Conservation (phyloP, 2,797 vertebrate species). For the Rhinogobio ventralis region DNA sequence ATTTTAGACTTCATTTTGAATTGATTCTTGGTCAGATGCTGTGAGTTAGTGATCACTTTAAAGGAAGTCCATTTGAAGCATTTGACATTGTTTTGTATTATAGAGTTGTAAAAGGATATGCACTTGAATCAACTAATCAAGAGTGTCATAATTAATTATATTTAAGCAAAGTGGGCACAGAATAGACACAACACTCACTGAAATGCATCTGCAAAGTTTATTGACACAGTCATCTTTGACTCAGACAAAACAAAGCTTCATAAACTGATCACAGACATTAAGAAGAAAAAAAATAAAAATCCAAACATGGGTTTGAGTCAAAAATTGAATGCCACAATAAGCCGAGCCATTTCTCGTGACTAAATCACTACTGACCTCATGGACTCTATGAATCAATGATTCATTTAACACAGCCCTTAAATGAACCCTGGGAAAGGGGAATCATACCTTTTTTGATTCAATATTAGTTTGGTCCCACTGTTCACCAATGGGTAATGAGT, state of each 20-base stretch:
- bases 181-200: slow-evolving; percentile 37
- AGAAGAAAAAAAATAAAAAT: slow-evolving; percentile 51
- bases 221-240: slow-evolving; percentile 77
- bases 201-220: slow-evolving; percentile 78
- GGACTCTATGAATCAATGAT: slow-evolving; percentile 42
- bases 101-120: not conserved
- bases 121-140: not conserved
- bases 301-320: slow-evolving; percentile 52
- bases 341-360: slow-evolving; percentile 52
- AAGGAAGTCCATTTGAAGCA: not conserved
- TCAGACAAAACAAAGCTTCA: slow-evolving; percentile 73
- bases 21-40: not conserved
- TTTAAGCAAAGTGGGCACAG: slow-evolving; percentile 3
- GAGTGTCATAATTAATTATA: not conserved
- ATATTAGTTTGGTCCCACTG: slow-evolving; percentile 50
- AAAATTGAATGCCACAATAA: slow-evolving; percentile 57
- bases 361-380: slow-evolving; percentile 40
- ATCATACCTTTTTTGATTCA: slow-evolving; percentile 24
- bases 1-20: not conserved
- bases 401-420: slow-evolving; percentile 31
- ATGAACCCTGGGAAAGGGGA: slow-evolving; percentile 31
- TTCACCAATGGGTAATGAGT: slow-evolving; percentile 52
- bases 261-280: slow-evolving; percentile 66
- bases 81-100: not conserved
- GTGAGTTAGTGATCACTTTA: not conserved